Evolutionary conservation across 2,113 vertebrate species (phyloP).

Genomic region (Perca schrenkii): DNA sequence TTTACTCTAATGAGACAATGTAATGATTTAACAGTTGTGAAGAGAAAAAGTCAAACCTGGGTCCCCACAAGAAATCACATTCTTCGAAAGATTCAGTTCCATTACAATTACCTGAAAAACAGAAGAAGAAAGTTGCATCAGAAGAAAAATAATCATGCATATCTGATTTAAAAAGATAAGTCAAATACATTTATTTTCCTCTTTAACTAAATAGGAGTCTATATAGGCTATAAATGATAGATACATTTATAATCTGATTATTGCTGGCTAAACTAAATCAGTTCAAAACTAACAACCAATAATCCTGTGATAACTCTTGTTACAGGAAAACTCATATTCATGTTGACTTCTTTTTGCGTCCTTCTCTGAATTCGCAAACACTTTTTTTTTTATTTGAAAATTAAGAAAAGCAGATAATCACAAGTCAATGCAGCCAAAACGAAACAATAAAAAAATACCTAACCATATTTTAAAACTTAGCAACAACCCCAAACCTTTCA

Average conservation of each 20-base stretch:
- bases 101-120: constrained; percentile 80
- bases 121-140: constrained; percentile 55
- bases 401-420: background rate
- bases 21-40: background rate
- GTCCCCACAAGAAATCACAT: constrained; percentile 74
- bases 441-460: background rate
- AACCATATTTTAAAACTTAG: no score
- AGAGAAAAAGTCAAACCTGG: constrained; percentile 62
- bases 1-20: background rate
- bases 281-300: background rate
- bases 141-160: background rate
- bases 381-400: background rate
- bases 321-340: background rate
- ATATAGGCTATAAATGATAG: background rate
- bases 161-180: background rate
- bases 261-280: no score
- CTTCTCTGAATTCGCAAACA: background rate
- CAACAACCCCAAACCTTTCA: background rate
- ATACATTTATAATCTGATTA: background rate
- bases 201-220: background rate
- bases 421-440: background rate
- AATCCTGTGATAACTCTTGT: background rate
- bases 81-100: constrained; percentile 84
- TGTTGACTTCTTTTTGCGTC: background rate
- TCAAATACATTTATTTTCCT: background rate